Evolutionary conservation across 2,888 invertebrate genomes (phyloP).

Genomic region (Drosophila basisetae): DNA sequence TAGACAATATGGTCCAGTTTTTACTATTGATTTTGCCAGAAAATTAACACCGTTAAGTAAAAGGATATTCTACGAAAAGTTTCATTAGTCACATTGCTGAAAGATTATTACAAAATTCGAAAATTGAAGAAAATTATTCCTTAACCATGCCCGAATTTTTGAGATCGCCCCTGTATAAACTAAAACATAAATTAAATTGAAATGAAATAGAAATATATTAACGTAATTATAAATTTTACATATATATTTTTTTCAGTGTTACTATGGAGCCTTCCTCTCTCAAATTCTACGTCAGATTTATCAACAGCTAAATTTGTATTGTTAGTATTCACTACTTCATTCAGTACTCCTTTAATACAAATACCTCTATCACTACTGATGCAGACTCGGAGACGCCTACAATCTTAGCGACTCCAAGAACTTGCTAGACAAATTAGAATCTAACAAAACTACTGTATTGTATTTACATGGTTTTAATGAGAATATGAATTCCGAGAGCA

Average conservation of each 20-base stretch:
- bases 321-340: conserved; percentile 41
- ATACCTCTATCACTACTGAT: conserved; percentile 51
- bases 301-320: conserved; percentile 85
- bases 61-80: neutral
- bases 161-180: neutral
- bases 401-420: conserved; percentile 72
- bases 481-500: conserved; percentile 87
- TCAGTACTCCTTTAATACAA: neutral
- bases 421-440: conserved; percentile 81
- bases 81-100: neutral
- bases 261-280: conserved; percentile 86
- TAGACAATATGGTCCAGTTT: neutral
- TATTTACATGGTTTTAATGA: conserved; percentile 88
- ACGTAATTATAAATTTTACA: conserved; percentile 6
- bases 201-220: conserved; percentile 7
- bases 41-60: neutral
- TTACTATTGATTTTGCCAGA: no score
- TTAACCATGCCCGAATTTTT: neutral
- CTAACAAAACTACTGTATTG: conserved; percentile 86
- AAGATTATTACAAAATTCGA: neutral
- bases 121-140: neutral
- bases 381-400: conserved; percentile 74
- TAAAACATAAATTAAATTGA: no score
- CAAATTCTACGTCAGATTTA: conserved; percentile 85
- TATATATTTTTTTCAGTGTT: conserved; percentile 67